Evolutionary conservation across 92 coral and sea anemone genomes (phyloP).

Genomic region (Phenganax stokvisi): DNA sequence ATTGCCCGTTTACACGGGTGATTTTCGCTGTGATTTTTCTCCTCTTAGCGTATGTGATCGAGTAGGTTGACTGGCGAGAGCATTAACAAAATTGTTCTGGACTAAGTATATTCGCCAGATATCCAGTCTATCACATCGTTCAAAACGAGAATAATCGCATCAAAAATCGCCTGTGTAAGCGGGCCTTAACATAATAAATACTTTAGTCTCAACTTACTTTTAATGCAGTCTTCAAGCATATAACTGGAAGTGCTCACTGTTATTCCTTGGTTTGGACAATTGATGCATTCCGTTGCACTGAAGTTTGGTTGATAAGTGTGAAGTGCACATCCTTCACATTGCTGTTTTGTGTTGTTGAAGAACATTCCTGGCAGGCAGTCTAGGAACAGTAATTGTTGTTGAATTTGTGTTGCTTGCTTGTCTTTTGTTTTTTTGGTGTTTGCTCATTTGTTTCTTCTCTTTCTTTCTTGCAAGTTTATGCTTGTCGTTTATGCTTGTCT

Average conservation of each 20-base stretch:
- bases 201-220: slow-evolving; percentile 1
- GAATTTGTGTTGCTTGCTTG: neutral
- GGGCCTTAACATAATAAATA: neutral
- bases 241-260: slow-evolving; percentile 12
- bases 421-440: neutral
- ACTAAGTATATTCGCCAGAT: too few species aligned
- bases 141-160: too few species aligned
- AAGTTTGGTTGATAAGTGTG: slow-evolving; percentile 19
- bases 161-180: neutral
- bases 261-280: slow-evolving; percentile 21
- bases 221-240: slow-evolving; percentile 2
- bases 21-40: too few species aligned
- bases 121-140: too few species aligned
- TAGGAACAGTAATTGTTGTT: neutral
- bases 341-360: slow-evolving; percentile 3
- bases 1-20: too few species aligned
- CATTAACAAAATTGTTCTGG: too few species aligned
- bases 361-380: slow-evolving; percentile 16
- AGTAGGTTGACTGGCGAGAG: too few species aligned
- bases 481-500: neutral
- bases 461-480: neutral
- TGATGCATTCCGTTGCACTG: neutral
- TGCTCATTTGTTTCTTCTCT: neutral
- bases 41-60: too few species aligned
- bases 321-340: slow-evolving; percentile 12